A percentile compares a stretch with the other conserved stretches of the same genome.
Evolutionary conservation across 2,113 vertebrate genomes (phyloP).

Genomic region (Prinia subflava): DNA sequence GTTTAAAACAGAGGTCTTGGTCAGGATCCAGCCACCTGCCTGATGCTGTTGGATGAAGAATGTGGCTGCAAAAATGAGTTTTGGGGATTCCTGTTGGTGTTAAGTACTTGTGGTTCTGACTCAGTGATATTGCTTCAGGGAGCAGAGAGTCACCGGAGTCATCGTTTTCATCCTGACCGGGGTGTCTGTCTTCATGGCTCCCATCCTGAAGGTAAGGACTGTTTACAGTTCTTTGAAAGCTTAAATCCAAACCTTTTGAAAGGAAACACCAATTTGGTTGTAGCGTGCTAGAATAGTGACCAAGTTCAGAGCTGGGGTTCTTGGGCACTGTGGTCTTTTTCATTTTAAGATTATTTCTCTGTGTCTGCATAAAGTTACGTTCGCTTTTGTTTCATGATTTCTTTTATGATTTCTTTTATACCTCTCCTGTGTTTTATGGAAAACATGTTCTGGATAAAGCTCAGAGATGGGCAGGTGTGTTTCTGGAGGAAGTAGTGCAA

Average conservation of each 20-base stretch:
- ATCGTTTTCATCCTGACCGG: slow-evolving; percentile 93
- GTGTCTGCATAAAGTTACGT: not conserved
- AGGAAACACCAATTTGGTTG: not conserved
- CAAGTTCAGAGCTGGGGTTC: not conserved
- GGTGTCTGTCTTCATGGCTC: slow-evolving; percentile 98
- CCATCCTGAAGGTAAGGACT: slow-evolving; percentile 92
- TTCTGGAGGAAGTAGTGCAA: not conserved
- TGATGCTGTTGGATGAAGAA: not conserved
- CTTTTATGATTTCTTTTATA: not conserved
- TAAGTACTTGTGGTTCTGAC: not conserved
- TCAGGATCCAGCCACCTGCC: not conserved
- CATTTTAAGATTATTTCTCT: not conserved
- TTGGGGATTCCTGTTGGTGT: not conserved
- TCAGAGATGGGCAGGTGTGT: not conserved
- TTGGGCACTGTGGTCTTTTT: not conserved
- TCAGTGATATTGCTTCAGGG: slow-evolving; percentile 78
- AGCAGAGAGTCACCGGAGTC: slow-evolving; percentile 92
- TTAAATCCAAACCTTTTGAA: not conserved
- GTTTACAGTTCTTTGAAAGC: not conserved
- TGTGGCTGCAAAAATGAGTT: not conserved
- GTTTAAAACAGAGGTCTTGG: not conserved
- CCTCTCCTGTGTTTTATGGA: not conserved
- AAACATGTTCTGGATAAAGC: not conserved
- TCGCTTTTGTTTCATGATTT: not conserved
- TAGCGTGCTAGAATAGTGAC: not conserved